Conservation (phyloP, 2,797 vertebrate genomes). For the Nasua narica region DNA sequence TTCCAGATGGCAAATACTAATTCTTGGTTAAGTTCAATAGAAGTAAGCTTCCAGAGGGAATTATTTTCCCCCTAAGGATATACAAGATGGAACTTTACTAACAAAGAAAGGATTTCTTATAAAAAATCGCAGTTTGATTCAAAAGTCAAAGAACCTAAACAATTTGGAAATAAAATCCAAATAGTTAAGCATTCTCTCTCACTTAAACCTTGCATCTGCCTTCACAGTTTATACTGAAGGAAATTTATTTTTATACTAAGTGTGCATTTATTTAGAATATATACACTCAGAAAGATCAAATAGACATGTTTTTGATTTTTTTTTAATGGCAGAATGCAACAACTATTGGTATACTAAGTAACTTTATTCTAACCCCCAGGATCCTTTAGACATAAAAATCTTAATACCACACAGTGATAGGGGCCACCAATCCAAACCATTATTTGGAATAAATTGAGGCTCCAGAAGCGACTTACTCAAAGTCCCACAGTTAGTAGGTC, state of each 20-base stretch:
- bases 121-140: constrained; percentile 37
- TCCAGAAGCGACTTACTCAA: background rate
- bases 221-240: background rate
- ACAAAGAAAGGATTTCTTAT: background rate
- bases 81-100: background rate
- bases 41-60: background rate
- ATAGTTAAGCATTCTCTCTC: background rate
- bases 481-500: background rate
- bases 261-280: background rate
- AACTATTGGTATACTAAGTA: background rate
- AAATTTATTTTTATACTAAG: constrained; percentile 34
- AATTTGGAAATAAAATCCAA: constrained; percentile 42
- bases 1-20: background rate
- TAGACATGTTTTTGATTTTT: constrained; percentile 29
- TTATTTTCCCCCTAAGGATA: background rate
- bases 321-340: background rate
- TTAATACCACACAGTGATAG: background rate
- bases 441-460: background rate
- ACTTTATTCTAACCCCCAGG: background rate
- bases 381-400: background rate
- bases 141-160: constrained; percentile 40
- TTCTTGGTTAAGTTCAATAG: background rate
- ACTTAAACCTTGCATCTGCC: constrained; percentile 11
- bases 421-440: background rate
- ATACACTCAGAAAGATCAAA: background rate